Conservation (phyloP, 2,113 vertebrate genomes). For the Chlamydotis undulata region DNA sequence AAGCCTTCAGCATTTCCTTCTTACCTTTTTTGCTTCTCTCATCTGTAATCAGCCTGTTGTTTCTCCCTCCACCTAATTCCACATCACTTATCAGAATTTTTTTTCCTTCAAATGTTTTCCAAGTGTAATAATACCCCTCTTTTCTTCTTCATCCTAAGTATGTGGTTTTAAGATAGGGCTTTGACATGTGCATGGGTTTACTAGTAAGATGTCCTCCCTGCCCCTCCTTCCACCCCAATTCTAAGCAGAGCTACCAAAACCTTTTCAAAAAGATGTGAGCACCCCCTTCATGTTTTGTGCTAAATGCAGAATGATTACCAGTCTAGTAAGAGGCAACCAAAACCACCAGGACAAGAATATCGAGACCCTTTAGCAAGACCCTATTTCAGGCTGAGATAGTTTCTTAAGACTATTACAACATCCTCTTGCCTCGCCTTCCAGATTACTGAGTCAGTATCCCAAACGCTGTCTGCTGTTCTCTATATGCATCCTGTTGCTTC, state of each 20-base stretch:
- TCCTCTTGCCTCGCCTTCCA: background rate
- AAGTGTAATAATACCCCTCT: background rate
- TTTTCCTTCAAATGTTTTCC: background rate
- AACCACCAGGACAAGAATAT: background rate
- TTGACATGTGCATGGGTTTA: background rate
- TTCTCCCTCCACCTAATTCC: background rate
- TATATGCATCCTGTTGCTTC: background rate
- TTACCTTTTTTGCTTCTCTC: background rate
- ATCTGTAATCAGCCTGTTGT: background rate
- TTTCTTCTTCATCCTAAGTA: background rate
- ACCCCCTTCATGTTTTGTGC: background rate
- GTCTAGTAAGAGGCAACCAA: background rate
- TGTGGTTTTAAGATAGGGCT: background rate
- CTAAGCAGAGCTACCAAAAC: background rate
- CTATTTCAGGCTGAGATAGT: background rate
- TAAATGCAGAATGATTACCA: background rate
- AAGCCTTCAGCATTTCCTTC: background rate
- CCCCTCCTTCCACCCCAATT: background rate
- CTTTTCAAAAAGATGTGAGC: background rate
- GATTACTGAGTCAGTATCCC: background rate
- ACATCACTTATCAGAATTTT: background rate
- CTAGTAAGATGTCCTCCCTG: background rate
- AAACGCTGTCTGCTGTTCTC: background rate
- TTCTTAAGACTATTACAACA: slow-evolving; percentile 4
- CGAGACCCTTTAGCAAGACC: background rate